Conservation (phyloP, 2,888 invertebrate genomes). For the Hirtodrosophila cameraria region DNA sequence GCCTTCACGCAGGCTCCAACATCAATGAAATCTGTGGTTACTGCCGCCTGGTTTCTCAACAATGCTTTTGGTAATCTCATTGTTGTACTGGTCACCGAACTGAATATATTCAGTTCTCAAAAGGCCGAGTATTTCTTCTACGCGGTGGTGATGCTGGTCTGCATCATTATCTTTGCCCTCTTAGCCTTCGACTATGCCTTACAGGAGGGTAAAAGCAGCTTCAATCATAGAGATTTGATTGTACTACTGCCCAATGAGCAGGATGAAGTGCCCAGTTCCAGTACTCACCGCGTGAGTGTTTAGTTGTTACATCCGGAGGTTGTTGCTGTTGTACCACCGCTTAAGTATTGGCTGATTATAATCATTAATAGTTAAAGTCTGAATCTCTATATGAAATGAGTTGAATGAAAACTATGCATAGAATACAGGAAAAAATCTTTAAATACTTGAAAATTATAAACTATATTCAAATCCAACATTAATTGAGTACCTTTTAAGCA, state of each 20-base stretch:
- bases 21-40: slow-evolving; percentile 84
- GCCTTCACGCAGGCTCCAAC: slow-evolving; percentile 84
- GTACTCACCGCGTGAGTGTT: slow-evolving; percentile 56
- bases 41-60: slow-evolving; percentile 84
- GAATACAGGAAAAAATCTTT: too few relatives aligned
- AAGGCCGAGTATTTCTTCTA: slow-evolving; percentile 83
- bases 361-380: too few relatives aligned
- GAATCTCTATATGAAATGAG: too few relatives aligned
- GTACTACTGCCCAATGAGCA: slow-evolving; percentile 23
- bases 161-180: slow-evolving; percentile 79
- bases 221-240: slow-evolving; percentile 39
- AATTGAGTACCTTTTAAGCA: too few relatives aligned
- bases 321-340: not conserved
- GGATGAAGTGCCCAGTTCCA: slow-evolving; percentile 59
- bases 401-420: too few relatives aligned
- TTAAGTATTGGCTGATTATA: not conserved
- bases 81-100: slow-evolving; percentile 81
- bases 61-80: slow-evolving; percentile 84
- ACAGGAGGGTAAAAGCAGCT: slow-evolving; percentile 63
- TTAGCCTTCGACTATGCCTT: slow-evolving; percentile 80
- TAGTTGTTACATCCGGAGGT: not conserved
- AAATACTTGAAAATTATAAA: too few relatives aligned
- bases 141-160: slow-evolving; percentile 81
- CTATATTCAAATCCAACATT: too few relatives aligned
- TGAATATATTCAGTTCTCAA: slow-evolving; percentile 75